Evolutionary conservation across 1,140 invertebrate species (phyloP), one percentile per base, ranked within the genome.

Genomic region (Sitodiplosis mosellana): DNA sequence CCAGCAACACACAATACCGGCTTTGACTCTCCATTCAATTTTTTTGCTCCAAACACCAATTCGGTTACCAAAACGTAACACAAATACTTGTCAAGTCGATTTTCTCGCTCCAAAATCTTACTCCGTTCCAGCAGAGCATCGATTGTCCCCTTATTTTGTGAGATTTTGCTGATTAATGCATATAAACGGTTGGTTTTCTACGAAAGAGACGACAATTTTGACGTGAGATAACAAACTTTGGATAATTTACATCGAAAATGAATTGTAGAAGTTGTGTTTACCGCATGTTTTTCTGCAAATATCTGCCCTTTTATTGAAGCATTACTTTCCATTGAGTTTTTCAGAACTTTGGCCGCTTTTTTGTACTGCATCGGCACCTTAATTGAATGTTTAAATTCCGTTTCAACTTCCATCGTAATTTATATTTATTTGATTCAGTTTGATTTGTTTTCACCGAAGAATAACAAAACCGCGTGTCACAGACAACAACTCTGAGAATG

Each of bases 361-460:
- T 82, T 84, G 60, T 84, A 90, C 58, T 84, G 65, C 59, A 75
- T 72, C 38, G 83, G 83, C 51, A 86, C 79, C 70, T 76, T 81
- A 36, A 83, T 60, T 37, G 81, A 83, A 66, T 83, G 80, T 52
- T 73, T 67, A 62, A 76, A 78, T 69, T 70, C 6, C 42, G 20
- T 10, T 46, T 33, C 34, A 15, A 33, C 33, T 38, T 40, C 36
- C 47, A 48, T 33, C 14, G 37, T 27, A 27, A 27, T 27, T 5
- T 27, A 27, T 10, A 27, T 3, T 27, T 5, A 27, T 27, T 27
- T 27, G 10, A 27, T 27, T 5, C 10, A 27, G 10, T 27, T 27
- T 27, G 27, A 27, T 27, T 27, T 27, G 27, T 27, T 27, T 27
- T 27, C 27, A 27, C 4, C 3, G 27, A 27, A 27, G 27, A 27